These are phyloP conservation scores for Tuberolachnus salignus DNA, from an alignment of 2,888 invertebrate genomes.

Conservation along the genomic window DNA sequence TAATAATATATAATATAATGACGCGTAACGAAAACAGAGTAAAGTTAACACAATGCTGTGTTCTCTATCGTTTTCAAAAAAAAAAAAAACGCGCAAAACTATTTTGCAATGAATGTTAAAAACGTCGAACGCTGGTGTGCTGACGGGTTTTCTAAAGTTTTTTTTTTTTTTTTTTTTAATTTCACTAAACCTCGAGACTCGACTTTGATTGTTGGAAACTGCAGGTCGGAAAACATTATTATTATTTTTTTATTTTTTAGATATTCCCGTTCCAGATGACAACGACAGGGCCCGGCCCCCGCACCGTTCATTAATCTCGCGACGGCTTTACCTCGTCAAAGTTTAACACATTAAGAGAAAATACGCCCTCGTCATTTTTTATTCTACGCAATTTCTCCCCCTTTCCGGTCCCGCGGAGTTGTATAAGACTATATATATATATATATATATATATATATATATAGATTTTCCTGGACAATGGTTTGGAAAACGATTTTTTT, in stretches of 20 bases:
- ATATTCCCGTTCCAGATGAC: slow-evolving; percentile 15
- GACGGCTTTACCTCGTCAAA: slow-evolving; percentile 39
- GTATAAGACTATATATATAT: no score
- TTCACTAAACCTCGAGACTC: background rate
- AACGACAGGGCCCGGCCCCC: background rate
- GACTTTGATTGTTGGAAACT: background rate
- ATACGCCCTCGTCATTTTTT: slow-evolving; percentile 14
- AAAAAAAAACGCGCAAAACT: slow-evolving; percentile 13
- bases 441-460: no score
- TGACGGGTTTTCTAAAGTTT: slow-evolving; percentile 11
- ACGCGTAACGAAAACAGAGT: background rate
- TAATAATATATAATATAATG: background rate
- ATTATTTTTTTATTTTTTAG: slow-evolving; percentile 26
- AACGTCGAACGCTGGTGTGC: background rate
- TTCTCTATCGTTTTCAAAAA: slow-evolving; percentile 5
- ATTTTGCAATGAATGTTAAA: slow-evolving; percentile 33
- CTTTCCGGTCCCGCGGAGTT: background rate
- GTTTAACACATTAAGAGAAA: slow-evolving; percentile 43
- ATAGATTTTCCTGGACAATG: slow-evolving; percentile 40
- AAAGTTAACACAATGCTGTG: slow-evolving; percentile 8
- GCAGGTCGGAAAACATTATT: slow-evolving; percentile 22
- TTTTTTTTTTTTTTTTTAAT: slow-evolving; percentile 9
- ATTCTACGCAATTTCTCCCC: background rate
- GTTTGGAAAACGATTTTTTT: slow-evolving; percentile 48
- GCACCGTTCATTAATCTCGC: slow-evolving; percentile 44